Percentiles rank a stretch among this genome's conserved stretches.
Evolutionary conservation across 2,888 invertebrate species (phyloP).

Genomic region (Antitype chi): DNA sequence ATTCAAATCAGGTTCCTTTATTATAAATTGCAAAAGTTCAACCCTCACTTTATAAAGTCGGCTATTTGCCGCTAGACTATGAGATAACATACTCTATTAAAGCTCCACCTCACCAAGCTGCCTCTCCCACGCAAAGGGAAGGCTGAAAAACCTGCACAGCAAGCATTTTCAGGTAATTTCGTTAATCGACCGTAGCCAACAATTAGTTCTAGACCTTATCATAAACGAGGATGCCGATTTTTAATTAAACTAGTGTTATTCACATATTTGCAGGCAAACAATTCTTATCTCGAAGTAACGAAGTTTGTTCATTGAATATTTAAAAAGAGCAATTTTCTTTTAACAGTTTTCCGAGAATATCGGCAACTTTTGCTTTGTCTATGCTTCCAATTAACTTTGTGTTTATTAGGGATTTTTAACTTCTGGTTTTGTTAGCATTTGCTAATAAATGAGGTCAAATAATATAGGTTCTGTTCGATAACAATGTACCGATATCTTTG

Average conservation of each 20-base stretch:
- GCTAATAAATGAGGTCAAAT: not conserved
- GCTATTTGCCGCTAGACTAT: not conserved
- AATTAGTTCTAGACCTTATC: constrained; percentile 53
- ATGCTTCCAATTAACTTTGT: constrained; percentile 43
- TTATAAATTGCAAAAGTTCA: not conserved
- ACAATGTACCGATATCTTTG: too few relatives aligned
- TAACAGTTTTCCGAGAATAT: constrained; percentile 36
- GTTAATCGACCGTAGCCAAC: constrained; percentile 50
- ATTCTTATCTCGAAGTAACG: constrained; percentile 29
- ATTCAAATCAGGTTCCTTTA: too few relatives aligned
- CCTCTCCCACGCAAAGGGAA: constrained; percentile 51
- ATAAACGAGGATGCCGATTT: constrained; percentile 49
- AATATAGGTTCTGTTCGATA: not conserved
- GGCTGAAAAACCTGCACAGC: constrained; percentile 29
- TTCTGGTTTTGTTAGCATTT: constrained; percentile 10
- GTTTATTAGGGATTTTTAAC: constrained; percentile 31
- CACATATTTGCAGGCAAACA: constrained; percentile 51
- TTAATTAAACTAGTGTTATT: constrained; percentile 60
- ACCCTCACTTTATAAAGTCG: not conserved
- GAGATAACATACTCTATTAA: constrained; percentile 6
- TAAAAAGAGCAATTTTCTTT: constrained; percentile 54
- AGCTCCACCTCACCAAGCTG: not conserved
- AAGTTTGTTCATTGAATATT: constrained; percentile 47
- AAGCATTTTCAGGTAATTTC: constrained; percentile 53
- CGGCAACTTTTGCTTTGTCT: constrained; percentile 39